Evolutionary conservation across 2,888 invertebrate species (phyloP), one percentile per base, ranked within the genome.

Genomic region (Andrena camellia): DNA sequence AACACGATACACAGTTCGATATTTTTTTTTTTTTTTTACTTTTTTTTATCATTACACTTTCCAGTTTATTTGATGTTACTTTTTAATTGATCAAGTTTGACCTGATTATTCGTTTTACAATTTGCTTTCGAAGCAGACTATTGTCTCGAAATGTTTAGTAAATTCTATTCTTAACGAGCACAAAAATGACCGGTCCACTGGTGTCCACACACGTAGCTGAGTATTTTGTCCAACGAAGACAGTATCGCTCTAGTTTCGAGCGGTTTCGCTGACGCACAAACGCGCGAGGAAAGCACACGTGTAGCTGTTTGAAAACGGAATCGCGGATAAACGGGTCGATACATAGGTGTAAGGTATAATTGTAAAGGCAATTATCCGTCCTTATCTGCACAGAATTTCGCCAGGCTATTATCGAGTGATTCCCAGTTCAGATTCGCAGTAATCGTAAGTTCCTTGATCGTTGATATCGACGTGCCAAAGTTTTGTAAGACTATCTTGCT

Each of bases 191-290:
- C 86, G 85, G 87, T 88, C 83, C 83, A 91, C 89, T 92, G 93
- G 93, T 94, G 93, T 94, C 93, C 93, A 93, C 93, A 89, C 68
- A 80, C 88, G 91, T 92, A 93, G 93, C 93, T 93, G 93, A 93
- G 92, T 93, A 93, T 93, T 92, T 91, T 71, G 66, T 77, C 35
- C 64, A 52, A 70, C 57, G n/a, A 50, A 62, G 54, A 31, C 29
- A 29, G 57, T 59, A 75, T 72, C 69, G n/a, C 48, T 42, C 59
- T 31, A 59, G 63, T 64, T 10, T 33, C 57, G 59, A 62, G 60
- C 54, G 31, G 60, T 63, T 75, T 54, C 48, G 33, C 68, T 68
- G 62, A 42, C 57, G 35, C 66, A 26, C 35, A 20, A n/a, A 60
- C 72, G 42, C 63, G 66, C 66, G 26, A 68, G 8, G n/a, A 7